phyloP scores from a whole-genome alignment of 2,888 invertebrate species.

The Nysson spinosus region DNA sequence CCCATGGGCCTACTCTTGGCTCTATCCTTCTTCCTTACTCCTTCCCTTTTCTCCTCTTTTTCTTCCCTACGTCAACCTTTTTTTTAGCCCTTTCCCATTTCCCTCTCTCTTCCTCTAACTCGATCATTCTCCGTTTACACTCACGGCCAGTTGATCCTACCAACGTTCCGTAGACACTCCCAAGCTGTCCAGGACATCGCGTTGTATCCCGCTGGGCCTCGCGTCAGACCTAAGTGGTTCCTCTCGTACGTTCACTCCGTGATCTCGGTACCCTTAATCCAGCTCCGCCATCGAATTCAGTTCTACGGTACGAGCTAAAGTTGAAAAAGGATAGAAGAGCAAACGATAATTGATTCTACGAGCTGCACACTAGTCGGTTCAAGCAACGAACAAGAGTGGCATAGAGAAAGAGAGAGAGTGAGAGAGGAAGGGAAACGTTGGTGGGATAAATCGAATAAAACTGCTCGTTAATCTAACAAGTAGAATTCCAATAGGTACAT shows the following conservation, averaged over 20 bases:
- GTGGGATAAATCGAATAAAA: conserved; percentile 9
- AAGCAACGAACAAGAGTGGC: no score
- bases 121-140: conserved; percentile 24
- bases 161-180: conserved; percentile 54
- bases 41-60: conserved; percentile 33
- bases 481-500: conserved; percentile 4
- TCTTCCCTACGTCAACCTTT: conserved; percentile 12
- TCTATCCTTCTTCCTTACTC: conserved; percentile 30
- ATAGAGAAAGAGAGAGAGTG: conserved; percentile 10
- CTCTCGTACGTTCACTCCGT: conserved; percentile 33
- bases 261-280: conserved; percentile 44
- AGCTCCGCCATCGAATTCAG: conserved; percentile 26
- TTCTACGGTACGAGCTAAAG: not conserved
- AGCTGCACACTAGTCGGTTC: not conserved
- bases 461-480: conserved; percentile 29
- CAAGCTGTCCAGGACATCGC: conserved; percentile 61
- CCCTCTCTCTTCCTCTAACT: not conserved
- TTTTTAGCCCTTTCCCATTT: conserved; percentile 30
- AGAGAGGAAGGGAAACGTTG: not conserved
- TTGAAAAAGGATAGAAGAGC: conserved; percentile 40
- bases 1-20: conserved; percentile 55
- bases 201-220: conserved; percentile 62
- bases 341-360: conserved; percentile 59
- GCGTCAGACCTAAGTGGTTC: conserved; percentile 54
- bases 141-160: conserved; percentile 29